phyloP scores from a whole-genome alignment of 2,888 invertebrate species.

The Mythimna albipuncta region DNA sequence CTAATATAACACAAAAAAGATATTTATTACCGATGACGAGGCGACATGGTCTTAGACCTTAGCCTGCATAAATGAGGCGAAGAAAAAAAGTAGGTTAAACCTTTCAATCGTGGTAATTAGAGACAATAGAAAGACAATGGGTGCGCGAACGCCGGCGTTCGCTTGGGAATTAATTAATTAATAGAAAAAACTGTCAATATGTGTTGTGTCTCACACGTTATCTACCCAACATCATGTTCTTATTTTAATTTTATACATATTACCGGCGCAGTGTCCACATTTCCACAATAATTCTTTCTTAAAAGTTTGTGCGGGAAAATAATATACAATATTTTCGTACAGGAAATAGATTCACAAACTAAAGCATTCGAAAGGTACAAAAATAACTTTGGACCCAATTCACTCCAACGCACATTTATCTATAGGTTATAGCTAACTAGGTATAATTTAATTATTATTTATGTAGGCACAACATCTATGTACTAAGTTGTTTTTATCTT shows the following conservation, averaged over 20 bases:
- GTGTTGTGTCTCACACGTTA: background rate
- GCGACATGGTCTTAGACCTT: no score
- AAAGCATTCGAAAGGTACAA: conserved; percentile 55
- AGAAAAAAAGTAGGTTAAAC: no score
- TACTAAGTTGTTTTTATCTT: conserved; percentile 5
- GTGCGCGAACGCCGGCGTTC: no score
- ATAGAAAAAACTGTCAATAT: no score
- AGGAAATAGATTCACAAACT: conserved; percentile 19
- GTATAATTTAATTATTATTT: conserved; percentile 33
- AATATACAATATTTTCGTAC: conserved; percentile 20
- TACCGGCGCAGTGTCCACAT: conserved; percentile 45
- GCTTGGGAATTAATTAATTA: no score
- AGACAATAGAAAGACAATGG: no score
- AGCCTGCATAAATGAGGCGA: no score
- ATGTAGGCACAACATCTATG: conserved; percentile 30
- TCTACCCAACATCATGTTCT: background rate
- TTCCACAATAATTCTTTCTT: background rate
- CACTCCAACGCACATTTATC: conserved; percentile 49
- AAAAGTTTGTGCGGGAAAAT: conserved; percentile 28
- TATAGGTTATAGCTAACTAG: conserved; percentile 29
- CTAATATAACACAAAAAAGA: no score
- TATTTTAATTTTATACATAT: background rate
- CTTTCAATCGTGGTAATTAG: no score
- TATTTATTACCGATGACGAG: no score
- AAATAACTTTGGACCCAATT: conserved; percentile 65